phyloP scores from a whole-genome alignment of 2,888 invertebrate species.

The Caenorhabditis sulstoni region DNA sequence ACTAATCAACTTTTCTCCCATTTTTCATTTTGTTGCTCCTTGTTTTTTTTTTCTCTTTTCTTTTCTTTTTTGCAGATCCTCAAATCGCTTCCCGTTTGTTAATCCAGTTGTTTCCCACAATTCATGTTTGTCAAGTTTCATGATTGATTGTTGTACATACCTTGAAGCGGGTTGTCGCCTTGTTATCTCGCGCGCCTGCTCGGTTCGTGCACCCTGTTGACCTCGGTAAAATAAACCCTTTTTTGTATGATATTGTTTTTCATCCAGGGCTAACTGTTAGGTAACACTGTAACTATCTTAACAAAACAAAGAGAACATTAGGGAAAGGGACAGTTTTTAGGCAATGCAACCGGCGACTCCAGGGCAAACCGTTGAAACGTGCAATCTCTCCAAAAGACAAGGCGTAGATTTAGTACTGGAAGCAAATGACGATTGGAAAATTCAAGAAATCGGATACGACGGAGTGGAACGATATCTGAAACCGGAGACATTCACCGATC shows the following conservation, averaged over 20 bases:
- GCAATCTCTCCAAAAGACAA: slow-evolving; percentile 9
- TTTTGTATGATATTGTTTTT: background rate
- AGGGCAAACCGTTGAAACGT: background rate
- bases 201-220: slow-evolving; percentile 60
- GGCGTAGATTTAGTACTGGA: slow-evolving; percentile 63
- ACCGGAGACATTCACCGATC: slow-evolving; percentile 73
- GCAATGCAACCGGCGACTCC: slow-evolving; percentile 17
- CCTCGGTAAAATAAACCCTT: slow-evolving; percentile 8
- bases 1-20: slow-evolving; percentile 79
- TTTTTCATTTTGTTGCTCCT: slow-evolving; percentile 35
- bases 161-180: slow-evolving; percentile 65
- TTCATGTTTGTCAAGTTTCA: slow-evolving; percentile 10
- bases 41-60: slow-evolving; percentile 13
- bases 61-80: slow-evolving; percentile 47
- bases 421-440: slow-evolving; percentile 73
- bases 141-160: slow-evolving; percentile 58
- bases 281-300: no score
- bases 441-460: slow-evolving; percentile 76
- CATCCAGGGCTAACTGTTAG: no score
- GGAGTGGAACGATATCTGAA: slow-evolving; percentile 75
- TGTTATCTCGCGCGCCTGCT: slow-evolving; percentile 58
- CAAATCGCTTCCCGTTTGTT: slow-evolving; percentile 22
- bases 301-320: no score
- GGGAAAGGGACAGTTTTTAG: no score
- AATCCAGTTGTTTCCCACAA: background rate